phyloP scores from a whole-genome alignment of 2,888 invertebrate genomes.

The Plagodis pulveraria region DNA sequence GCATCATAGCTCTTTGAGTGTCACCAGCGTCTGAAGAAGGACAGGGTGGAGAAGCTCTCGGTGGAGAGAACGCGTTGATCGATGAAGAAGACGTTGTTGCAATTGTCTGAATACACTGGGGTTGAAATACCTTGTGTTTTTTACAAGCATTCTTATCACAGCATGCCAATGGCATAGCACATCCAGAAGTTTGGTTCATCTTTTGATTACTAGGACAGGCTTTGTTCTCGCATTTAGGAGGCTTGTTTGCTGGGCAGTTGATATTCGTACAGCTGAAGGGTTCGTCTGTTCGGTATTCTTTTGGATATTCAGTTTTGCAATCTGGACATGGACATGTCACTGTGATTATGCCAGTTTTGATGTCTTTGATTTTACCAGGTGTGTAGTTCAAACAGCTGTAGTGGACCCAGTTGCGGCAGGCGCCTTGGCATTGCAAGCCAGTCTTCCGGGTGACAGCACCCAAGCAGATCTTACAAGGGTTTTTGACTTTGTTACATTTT shows the following conservation, averaged over 20 bases:
- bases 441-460: conserved; percentile 56
- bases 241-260: conserved; percentile 59
- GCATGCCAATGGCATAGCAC: conserved; percentile 40
- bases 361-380: conserved; percentile 68
- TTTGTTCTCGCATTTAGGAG: conserved; percentile 51
- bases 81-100: conserved; percentile 24
- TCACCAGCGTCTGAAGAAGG: conserved; percentile 41
- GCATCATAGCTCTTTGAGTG: conserved; percentile 10
- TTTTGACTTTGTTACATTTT: conserved; percentile 60
- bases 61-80: conserved; percentile 29
- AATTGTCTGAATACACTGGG: neutral
- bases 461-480: conserved; percentile 73
- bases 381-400: conserved; percentile 69
- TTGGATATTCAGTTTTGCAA: conserved; percentile 56
- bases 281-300: conserved; percentile 56
- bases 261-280: conserved; percentile 59
- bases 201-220: conserved; percentile 46
- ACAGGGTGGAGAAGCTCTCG: neutral
- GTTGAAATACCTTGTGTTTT: conserved; percentile 1
- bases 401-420: conserved; percentile 69
- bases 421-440: conserved; percentile 69
- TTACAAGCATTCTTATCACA: conserved; percentile 27
- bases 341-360: conserved; percentile 63
- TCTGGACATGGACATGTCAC: conserved; percentile 75
- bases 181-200: conserved; percentile 31